Percentiles rank a stretch among this genome's conserved stretches.
Conservation (phyloP, 1,140 invertebrate genomes). For the Drosophila lowei region DNA sequence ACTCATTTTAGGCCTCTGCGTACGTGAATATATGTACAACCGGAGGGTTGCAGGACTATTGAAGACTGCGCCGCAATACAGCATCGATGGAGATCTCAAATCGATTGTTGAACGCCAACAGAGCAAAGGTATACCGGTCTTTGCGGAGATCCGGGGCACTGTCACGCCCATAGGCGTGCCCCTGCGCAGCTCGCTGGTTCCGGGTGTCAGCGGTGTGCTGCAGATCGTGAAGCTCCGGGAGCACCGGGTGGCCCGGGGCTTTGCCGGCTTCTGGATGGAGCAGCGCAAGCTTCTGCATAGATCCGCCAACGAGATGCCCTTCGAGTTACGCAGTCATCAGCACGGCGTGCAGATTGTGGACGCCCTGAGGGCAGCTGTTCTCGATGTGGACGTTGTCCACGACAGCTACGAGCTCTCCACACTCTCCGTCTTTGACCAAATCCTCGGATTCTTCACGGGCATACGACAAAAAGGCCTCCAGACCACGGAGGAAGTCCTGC, state of each 20-base stretch:
- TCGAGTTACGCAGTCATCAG: conserved; percentile 86
- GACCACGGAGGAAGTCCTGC: conserved; percentile 90
- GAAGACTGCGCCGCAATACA: conserved; percentile 88
- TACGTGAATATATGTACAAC: conserved; percentile 88
- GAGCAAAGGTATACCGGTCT: conserved; percentile 86
- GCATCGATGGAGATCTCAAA: conserved; percentile 86
- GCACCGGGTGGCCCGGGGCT: conserved; percentile 89
- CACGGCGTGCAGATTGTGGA: conserved; percentile 88
- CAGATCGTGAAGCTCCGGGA: conserved; percentile 86
- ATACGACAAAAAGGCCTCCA: conserved; percentile 89
- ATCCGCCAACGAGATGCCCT: conserved; percentile 89
- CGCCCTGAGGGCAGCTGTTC: conserved; percentile 88
- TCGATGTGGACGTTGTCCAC: conserved; percentile 91
- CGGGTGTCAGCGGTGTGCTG: conserved; percentile 88
- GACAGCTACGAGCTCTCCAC: conserved; percentile 89
- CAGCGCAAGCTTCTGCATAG: conserved; percentile 89
- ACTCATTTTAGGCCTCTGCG: conserved; percentile 88
- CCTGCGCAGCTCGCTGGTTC: conserved; percentile 88
- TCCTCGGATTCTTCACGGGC: conserved; percentile 91
- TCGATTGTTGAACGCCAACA: conserved; percentile 85
- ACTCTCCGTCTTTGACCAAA: conserved; percentile 88
- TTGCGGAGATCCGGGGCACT: conserved; percentile 88
- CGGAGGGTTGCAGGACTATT: conserved; percentile 87
- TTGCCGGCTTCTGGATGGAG: conserved; percentile 91
- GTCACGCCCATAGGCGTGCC: conserved; percentile 89